phyloP scores from a whole-genome alignment of 2,797 vertebrate genomes.

The Pterois miles region DNA sequence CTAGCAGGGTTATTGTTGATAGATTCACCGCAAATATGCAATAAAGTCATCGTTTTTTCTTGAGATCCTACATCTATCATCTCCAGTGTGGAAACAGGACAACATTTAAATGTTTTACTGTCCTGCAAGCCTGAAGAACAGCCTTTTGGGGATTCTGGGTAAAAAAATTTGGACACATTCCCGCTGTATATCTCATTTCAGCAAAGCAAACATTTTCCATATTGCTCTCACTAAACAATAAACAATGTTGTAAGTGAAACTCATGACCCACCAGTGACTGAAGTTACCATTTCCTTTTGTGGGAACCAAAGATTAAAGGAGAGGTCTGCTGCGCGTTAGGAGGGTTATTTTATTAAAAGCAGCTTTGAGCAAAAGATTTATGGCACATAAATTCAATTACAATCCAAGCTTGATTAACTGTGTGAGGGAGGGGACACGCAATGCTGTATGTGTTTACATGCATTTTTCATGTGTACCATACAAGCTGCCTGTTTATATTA shows the following conservation, averaged over 20 bases:
- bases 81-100: slow-evolving; percentile 3
- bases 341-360: slow-evolving; percentile 37
- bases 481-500: neutral
- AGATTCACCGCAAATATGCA: neutral
- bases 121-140: neutral
- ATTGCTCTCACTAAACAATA: slow-evolving; percentile 36
- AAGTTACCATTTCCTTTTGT: slow-evolving; percentile 52
- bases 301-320: slow-evolving; percentile 65
- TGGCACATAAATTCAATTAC: slow-evolving; percentile 35
- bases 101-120: slow-evolving; percentile 18
- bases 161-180: slow-evolving; percentile 6
- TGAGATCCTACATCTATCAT: slow-evolving; percentile 16
- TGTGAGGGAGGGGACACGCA: neutral
- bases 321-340: neutral
- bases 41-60: neutral
- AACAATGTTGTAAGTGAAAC: slow-evolving; percentile 49
- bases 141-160: slow-evolving; percentile 6
- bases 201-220: slow-evolving; percentile 43
- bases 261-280: slow-evolving; percentile 36
- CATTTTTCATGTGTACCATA: neutral
- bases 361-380: slow-evolving; percentile 27
- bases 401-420: slow-evolving; percentile 7
- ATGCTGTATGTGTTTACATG: neutral
- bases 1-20: neutral
- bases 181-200: slow-evolving; percentile 33